Evolutionary conservation across 2,113 vertebrate genomes (phyloP), one percentile per base, ranked within the genome.

Genomic region (Macquaria ambigua): DNA sequence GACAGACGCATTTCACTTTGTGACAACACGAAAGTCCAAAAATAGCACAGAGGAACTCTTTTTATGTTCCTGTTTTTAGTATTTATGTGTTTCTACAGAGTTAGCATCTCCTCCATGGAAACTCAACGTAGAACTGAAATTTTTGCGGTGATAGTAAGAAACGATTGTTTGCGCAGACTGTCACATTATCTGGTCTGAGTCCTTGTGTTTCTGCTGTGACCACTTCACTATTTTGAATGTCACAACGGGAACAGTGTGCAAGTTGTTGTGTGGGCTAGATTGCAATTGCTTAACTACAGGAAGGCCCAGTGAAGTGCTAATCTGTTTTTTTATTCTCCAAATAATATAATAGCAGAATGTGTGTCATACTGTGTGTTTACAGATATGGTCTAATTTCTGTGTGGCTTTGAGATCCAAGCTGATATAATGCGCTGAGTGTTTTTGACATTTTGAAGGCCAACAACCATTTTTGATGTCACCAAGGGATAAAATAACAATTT

Each of bases 111-210:
- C 39, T 50, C 66, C 46, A 16, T 79, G 85, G 87, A 90, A 92
- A 88, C 25, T 18, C 18, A 74, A 88, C 3, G 0, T 0, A 74
- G 90, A 93, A 93, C 72, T 85, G 89, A 93, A 71, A 91, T 43
- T 18, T 25, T 15, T 72, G 16, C 84, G 59, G 34, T 50, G 28
- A 72, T 68, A 25, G 34, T 39, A 18, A 5, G 0, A 37, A 3
- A 20, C 23, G 5, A 0, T 46, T 67, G 48, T 56, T 63, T 46
- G 55, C 5, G 6, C 16, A 71, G 43, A 70, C 55, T 37, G 39
- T 73, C 77, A 83, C 82, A 41, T 46, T 43, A 21, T 87, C 20
- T 74, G 53, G 77, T 83, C 20, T 28, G 10, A 74, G 8, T 8
- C 50, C 28, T 68, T 8, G 16, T 86, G 77, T 77, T 71, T 73